Percentiles rank a stretch among this genome's conserved stretches.
phyloP scores from a whole-genome alignment of 2,113 vertebrate genomes.

The Scophthalmus maximus region DNA sequence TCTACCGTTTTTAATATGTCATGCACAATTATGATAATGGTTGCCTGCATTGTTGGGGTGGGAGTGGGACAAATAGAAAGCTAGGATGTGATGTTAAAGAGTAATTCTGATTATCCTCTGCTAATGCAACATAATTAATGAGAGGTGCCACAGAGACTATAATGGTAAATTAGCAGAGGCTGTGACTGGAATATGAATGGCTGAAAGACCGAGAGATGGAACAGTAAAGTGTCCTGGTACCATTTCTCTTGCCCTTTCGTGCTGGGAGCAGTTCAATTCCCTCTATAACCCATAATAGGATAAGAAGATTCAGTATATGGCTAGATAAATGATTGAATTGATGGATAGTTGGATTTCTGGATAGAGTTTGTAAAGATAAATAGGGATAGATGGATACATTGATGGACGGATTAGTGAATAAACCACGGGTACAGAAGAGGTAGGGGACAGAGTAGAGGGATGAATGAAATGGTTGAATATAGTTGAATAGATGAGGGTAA shows the following conservation, averaged over 20 bases:
- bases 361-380: no score
- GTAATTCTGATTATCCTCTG: constrained; percentile 20
- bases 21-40: not conserved
- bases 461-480: no score
- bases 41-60: not conserved
- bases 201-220: not conserved
- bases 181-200: not conserved
- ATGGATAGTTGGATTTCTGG: not conserved
- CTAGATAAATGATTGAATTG: not conserved
- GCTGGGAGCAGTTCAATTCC: not conserved
- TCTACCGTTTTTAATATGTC: not conserved
- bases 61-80: not conserved
- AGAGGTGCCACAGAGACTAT: not conserved
- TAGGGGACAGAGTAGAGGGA: no score
- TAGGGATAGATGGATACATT: not conserved
- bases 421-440: no score
- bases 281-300: not conserved
- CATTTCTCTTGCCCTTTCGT: not conserved
- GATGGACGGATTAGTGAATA: no score
- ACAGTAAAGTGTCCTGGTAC: not conserved
- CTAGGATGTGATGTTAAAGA: constrained; percentile 24
- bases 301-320: not conserved
- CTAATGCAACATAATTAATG: constrained; percentile 9
- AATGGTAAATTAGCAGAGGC: not conserved
- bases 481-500: no score